Evolutionary conservation across 2,888 invertebrate species (phyloP).

Genomic region (Sicus ferrugineus): DNA sequence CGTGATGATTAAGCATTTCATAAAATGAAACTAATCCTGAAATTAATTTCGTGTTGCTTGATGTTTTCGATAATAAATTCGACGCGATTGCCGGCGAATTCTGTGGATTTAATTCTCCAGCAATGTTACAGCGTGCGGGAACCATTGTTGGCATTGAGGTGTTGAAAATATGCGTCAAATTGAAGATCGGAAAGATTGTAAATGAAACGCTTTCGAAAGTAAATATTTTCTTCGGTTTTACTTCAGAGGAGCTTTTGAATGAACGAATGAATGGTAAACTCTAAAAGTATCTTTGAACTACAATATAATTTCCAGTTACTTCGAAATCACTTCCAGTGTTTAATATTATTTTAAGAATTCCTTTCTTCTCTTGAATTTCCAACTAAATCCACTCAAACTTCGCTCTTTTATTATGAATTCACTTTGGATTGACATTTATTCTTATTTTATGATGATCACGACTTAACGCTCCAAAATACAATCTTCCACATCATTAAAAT

Average conservation of each 20-base stretch:
- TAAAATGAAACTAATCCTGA: constrained; percentile 20
- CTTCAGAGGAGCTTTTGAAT: not conserved
- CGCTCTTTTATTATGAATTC: too few relatives aligned
- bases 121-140: not conserved
- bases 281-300: too few relatives aligned
- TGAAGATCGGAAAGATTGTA: constrained; percentile 7
- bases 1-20: constrained; percentile 27
- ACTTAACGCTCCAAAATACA: constrained; percentile 14
- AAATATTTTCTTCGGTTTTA: too few relatives aligned
- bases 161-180: constrained; percentile 26
- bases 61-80: constrained; percentile 1
- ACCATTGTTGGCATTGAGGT: constrained; percentile 11
- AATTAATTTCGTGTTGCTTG: constrained; percentile 7
- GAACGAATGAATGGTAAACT: not conserved
- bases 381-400: constrained; percentile 10
- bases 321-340: not conserved
- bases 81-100: not conserved
- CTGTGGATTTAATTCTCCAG: not conserved
- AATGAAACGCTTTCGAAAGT: too few relatives aligned
- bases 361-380: not conserved
- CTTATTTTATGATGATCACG: constrained; percentile 8
- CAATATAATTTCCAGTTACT: too few relatives aligned
- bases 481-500: constrained; percentile 26
- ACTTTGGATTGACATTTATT: constrained; percentile 22
- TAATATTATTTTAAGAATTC: not conserved